These are phyloP conservation scores for Drosophila histrio DNA, from an alignment of 2,888 invertebrate species.

Conservation along the genomic window DNA sequence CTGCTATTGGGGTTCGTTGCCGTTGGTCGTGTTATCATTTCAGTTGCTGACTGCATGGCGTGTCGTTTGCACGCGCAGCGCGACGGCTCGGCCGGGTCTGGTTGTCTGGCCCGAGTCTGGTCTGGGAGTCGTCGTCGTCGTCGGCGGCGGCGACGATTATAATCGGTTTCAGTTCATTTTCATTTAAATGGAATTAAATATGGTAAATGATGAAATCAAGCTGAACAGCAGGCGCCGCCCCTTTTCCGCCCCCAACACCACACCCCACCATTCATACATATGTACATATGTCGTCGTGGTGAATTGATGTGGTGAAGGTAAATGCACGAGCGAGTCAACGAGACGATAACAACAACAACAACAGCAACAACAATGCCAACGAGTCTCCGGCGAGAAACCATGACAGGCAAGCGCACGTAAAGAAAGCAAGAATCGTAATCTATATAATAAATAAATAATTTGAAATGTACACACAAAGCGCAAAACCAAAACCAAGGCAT, in stretches of 20 bases:
- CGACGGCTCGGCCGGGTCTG: conserved; percentile 15
- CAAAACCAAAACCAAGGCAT: conserved; percentile 17
- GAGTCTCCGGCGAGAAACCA: conserved; percentile 42
- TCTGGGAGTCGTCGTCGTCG: conserved; percentile 36
- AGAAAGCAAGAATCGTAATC: conserved; percentile 66
- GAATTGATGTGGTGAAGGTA: conserved; percentile 72
- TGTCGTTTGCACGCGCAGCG: conserved; percentile 47
- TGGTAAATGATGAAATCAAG: conserved; percentile 76
- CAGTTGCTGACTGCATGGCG: conserved; percentile 68
- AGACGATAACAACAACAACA: conserved; percentile 46
- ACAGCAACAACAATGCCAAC: conserved; percentile 61
- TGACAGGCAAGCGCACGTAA: conserved; percentile 35
- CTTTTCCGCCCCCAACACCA: neutral
- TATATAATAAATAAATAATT: conserved; percentile 76
- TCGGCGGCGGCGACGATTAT: conserved; percentile 49
- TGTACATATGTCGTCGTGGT: conserved; percentile 36
- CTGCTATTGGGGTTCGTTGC: conserved; percentile 71
- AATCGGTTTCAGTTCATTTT: conserved; percentile 80
- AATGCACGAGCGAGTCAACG: conserved; percentile 65
- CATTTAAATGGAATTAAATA: conserved; percentile 79
- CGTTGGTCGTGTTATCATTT: conserved; percentile 72
- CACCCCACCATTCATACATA: neutral
- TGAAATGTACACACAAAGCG: conserved; percentile 46
- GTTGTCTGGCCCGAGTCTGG: conserved; percentile 63
- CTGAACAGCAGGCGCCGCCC: conserved; percentile 38